Percentiles rank a stretch among this genome's conserved stretches.
Conservation (phyloP, 2,888 invertebrate species). For the Linnaemya vulpina region DNA sequence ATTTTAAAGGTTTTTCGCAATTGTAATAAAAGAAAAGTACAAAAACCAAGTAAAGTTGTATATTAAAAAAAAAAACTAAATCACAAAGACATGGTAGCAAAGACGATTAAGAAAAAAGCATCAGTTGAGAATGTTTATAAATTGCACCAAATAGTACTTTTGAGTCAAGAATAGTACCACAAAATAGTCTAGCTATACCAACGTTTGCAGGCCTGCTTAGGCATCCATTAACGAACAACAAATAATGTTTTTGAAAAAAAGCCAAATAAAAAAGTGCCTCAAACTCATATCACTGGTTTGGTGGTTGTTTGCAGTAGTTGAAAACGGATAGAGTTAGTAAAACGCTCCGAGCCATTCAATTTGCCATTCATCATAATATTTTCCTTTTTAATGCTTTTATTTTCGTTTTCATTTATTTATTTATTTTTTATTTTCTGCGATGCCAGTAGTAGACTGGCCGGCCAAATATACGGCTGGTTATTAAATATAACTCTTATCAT, state of each 20-base stretch:
- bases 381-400: conserved; percentile 24
- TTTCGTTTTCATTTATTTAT: no score
- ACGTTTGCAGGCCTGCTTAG: no score
- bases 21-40: no score
- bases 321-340: conserved; percentile 58
- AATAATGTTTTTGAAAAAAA: background rate
- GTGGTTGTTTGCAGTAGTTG: background rate
- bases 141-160: no score
- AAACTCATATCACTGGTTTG: background rate
- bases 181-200: no score
- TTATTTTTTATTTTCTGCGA: conserved; percentile 5
- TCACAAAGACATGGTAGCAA: no score
- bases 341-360: conserved; percentile 59
- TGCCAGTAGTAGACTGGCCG: background rate
- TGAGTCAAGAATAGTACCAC: no score
- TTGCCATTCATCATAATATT: conserved; percentile 59
- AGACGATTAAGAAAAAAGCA: no score
- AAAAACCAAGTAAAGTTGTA: no score
- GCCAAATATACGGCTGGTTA: conserved; percentile 2
- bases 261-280: conserved; percentile 14
- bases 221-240: conserved; percentile 28
- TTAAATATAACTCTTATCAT: background rate
- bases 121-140: no score
- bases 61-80: no score
- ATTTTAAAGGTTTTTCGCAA: no score